A percentile compares a stretch with the other conserved stretches of the same genome.
Evolutionary conservation across 2,797 vertebrate species (phyloP).

Genomic region (Siniperca undulata): DNA sequence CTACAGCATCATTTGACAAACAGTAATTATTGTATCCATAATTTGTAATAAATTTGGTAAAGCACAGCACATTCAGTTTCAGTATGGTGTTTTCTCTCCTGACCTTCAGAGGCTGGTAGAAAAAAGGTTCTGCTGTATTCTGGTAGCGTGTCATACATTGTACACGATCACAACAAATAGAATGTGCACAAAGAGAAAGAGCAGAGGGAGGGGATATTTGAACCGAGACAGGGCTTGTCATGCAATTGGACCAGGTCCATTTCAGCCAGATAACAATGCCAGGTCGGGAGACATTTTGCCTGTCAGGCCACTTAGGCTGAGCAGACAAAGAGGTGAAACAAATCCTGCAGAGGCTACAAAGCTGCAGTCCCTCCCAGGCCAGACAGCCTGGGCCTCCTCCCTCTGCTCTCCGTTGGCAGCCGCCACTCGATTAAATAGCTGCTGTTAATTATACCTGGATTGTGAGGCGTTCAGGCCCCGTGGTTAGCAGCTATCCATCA

Average conservation of each 20-base stretch:
- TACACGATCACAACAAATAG: constrained; percentile 59
- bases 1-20: neutral
- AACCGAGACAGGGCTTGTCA: constrained; percentile 60
- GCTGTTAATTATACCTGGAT: constrained; percentile 88
- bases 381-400: constrained; percentile 76
- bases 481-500: constrained; percentile 83
- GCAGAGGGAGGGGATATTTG: constrained; percentile 53
- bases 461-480: constrained; percentile 78
- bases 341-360: constrained; percentile 86
- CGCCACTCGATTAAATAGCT: constrained; percentile 86
- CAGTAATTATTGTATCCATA: neutral
- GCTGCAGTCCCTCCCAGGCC: constrained; percentile 84
- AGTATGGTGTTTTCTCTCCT: constrained; percentile 1
- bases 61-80: neutral
- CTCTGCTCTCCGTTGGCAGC: constrained; percentile 81
- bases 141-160: constrained; percentile 36
- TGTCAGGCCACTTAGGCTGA: constrained; percentile 70
- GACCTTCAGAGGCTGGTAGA: constrained; percentile 19
- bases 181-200: constrained; percentile 52
- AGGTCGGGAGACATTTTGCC: constrained; percentile 74
- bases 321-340: constrained; percentile 85
- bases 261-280: constrained; percentile 70
- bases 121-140: constrained; percentile 23
- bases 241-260: constrained; percentile 75
- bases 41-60: neutral